Base-by-base conservation (phyloP, 2,113 vertebrate species). In the Coregonus clupeaformis region DNA sequence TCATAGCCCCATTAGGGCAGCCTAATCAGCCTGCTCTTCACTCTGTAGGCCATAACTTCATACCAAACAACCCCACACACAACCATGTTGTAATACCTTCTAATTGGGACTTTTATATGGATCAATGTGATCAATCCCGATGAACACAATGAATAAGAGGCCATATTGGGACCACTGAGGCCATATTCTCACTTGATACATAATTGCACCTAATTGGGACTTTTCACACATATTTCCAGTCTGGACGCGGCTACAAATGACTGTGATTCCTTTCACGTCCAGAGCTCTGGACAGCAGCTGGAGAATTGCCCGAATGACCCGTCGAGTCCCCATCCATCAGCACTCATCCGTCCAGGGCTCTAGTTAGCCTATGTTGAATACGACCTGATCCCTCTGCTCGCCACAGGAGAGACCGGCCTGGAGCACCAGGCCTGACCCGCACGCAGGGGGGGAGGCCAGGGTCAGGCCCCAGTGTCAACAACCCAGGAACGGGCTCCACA, bases 141-240 rank as follows among this genome's bases (percentile, higher is more conserved):
- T 47, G 67, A 73, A 30, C 74, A 79, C 76, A 85, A 88, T 90
- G 88, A 86, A 86, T 89, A n/a, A n/a, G n/a, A n/a, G n/a, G n/a
- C n/a, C n/a, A n/a, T n/a, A n/a, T n/a, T n/a, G n/a, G n/a, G n/a
- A n/a, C n/a, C n/a, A 80, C 77, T 42, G 7, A 77, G 45, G 32
- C 81, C 68, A 62, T 73, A 52, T 52, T 52, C 49, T 16, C 14
- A 62, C 2, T 59, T 82, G 79, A 75, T 81, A 65, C 73, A 77
- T 89, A 89, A 91, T 91, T 90, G 87, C 82, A 87, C 83, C 88
- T 91, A 91, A 91, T 89, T 90, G 88, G 86, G 72, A 86, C 86
- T 90, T n/a, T 91, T 91, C 89, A 89, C 84, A 89, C 84, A 83
- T 82, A 74, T 84, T 71, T 86, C 76, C 73, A 0, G 70, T 80